phyloP scores from a whole-genome alignment of 2,888 invertebrate species.

The Noctua fimbriata region DNA sequence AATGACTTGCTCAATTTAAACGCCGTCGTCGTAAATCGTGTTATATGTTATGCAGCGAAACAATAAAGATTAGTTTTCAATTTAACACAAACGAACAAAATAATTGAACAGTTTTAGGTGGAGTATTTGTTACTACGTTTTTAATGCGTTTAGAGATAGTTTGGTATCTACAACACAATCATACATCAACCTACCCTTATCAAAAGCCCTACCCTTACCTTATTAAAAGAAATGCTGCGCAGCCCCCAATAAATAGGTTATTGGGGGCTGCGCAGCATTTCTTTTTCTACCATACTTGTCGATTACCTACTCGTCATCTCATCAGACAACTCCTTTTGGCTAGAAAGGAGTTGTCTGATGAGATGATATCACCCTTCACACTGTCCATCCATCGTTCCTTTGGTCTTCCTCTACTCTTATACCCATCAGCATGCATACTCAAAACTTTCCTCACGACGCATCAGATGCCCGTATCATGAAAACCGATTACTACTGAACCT shows the following conservation, averaged over 20 bases:
- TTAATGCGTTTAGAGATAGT: neutral
- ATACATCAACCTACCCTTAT: no score
- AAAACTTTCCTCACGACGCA: neutral
- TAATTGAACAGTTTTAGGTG: neutral
- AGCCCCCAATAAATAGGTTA: no score
- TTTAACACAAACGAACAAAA: constrained; percentile 13
- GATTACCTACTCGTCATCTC: neutral
- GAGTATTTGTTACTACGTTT: neutral
- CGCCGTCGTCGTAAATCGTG: neutral
- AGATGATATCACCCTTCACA: neutral
- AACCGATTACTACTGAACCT: neutral
- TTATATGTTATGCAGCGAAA: constrained; percentile 31
- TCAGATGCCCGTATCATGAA: neutral
- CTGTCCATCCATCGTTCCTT: neutral
- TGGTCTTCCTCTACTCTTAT: neutral
- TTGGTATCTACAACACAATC: no score
- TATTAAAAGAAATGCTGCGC: no score
- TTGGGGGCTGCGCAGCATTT: neutral
- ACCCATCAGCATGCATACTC: neutral
- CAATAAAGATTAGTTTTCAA: constrained; percentile 30
- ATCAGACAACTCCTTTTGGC: neutral
- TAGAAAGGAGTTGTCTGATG: no score
- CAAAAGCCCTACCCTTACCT: no score
- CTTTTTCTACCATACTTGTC: neutral
- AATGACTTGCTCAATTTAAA: constrained; percentile 44